Base-by-base conservation (phyloP, 2,888 invertebrate species). In the Acrobasis consociella region DNA sequence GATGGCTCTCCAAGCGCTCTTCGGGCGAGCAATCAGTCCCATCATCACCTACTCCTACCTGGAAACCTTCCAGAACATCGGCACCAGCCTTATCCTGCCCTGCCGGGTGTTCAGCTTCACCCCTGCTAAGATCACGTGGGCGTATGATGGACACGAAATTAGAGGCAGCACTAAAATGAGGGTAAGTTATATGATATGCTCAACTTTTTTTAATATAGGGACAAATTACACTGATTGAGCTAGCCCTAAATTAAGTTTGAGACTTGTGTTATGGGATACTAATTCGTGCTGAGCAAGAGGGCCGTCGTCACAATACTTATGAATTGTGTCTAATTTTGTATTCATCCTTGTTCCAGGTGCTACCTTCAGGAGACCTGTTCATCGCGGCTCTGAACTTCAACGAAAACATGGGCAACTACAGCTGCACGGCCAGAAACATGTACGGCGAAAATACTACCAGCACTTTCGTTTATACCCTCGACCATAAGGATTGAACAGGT, bases 351-450 rank as follows among this genome's bases (percentile, higher is more conserved):
- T 62, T 67, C n/a, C 78, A 94, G 94, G 85, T 95, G 65, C 87
- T 96, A 65, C 93, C 94, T 5, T 95, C 95, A 72, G 98, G 98
- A 0, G 96, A 96, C 72, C 89, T 98, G 37, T 78, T 96, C 50
- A 96, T 98, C 71, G 87, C 93, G 17, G 90, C 94, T 11, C 90
- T 97, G 9, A 89, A 90, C 51, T 98, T 97, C 96, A 85, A 92
- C 10, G 96, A 46, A 2, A 46, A 97, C 73, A 97, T 97, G 97
- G 98, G 97, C 7, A 93, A 93, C 17, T 97, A 95, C 83, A 95
- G 93, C 0, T 98, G 98, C 80, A 89, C 94, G 13, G 96, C 95
- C 0, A 94, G 94, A 69, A 96, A 96, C 74, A 78, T 88, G 15
- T 86, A 93, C 15, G 96, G 95, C 5, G 93, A 94, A 67, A 96